Evolutionary conservation across 2,888 invertebrate species (phyloP).

Genomic region (Parnassius smintheus): DNA sequence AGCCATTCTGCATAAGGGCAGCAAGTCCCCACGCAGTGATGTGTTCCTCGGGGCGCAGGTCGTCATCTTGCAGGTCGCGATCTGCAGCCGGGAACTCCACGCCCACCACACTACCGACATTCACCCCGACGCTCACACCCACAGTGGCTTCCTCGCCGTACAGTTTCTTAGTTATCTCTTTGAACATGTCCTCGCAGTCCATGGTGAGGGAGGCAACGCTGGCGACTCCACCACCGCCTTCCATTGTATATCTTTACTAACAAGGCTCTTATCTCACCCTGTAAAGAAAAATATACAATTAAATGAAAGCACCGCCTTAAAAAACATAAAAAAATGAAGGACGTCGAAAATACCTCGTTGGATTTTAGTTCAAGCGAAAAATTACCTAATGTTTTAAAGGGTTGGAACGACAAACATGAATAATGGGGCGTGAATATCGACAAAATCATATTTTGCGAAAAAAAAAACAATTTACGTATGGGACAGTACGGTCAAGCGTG

Average conservation of each 20-base stretch:
- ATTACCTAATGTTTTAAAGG: constrained; percentile 1
- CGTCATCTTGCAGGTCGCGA: constrained; percentile 74
- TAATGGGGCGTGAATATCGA: not conserved
- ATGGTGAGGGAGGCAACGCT: constrained; percentile 80
- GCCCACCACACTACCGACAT: constrained; percentile 60
- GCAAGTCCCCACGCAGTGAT: constrained; percentile 87
- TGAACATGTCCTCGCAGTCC: constrained; percentile 92
- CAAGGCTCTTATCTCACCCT: constrained; percentile 46
- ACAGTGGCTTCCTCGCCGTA: constrained; percentile 89
- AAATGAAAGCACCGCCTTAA: not conserved
- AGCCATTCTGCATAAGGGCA: constrained; percentile 88
- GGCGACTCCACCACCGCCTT: constrained; percentile 67
- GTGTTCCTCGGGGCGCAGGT: constrained; percentile 86
- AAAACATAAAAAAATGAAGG: not conserved
- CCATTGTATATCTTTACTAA: constrained; percentile 60
- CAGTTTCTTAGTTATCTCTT: constrained; percentile 94
- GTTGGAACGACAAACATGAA: not conserved
- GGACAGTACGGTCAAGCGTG: not conserved
- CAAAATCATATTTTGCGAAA: constrained; percentile 5
- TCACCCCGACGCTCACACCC: constrained; percentile 79
- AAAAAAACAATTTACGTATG: not conserved
- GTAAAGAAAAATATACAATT: constrained; percentile 5
- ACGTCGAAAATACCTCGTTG: constrained; percentile 24
- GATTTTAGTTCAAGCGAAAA: constrained; percentile 16
- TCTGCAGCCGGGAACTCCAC: constrained; percentile 72